Evolutionary conservation across 2,113 vertebrate species (phyloP).

Genomic region (Connochaetes taurinus): DNA sequence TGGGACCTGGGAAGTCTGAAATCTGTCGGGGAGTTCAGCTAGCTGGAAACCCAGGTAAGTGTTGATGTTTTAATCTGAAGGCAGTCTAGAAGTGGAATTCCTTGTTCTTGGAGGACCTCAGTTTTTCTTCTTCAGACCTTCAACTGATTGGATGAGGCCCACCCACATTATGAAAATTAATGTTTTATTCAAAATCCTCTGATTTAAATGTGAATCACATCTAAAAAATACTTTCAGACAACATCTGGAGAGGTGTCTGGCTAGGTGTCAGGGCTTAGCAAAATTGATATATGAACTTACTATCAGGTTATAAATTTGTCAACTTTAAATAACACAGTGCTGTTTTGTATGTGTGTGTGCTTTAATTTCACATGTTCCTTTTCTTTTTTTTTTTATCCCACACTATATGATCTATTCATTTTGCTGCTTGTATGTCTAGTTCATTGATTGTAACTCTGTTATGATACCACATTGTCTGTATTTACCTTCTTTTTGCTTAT

Average conservation of each 20-base stretch:
- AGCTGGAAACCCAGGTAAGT: neutral
- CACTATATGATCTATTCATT: neutral
- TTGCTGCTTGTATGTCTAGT: neutral
- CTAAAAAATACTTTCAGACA: neutral
- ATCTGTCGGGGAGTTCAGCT: neutral
- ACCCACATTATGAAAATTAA: neutral
- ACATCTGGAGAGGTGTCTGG: neutral
- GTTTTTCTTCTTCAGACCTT: neutral
- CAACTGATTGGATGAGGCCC: neutral
- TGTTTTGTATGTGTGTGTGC: neutral
- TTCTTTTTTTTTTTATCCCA: neutral
- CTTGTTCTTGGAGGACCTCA: neutral
- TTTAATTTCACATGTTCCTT: neutral
- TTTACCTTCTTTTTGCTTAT: neutral
- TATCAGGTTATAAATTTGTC: neutral
- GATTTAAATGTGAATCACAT: neutral
- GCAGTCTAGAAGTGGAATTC: neutral
- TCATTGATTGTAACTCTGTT: neutral
- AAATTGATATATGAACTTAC: neutral
- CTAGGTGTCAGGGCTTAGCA: neutral
- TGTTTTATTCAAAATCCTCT: neutral
- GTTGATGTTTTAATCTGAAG: neutral
- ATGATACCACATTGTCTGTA: neutral
- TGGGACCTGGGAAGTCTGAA: neutral
- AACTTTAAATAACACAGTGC: neutral